Evolutionary conservation across 1,140 invertebrate species (phyloP).

Genomic region (Penaeus indicus): DNA sequence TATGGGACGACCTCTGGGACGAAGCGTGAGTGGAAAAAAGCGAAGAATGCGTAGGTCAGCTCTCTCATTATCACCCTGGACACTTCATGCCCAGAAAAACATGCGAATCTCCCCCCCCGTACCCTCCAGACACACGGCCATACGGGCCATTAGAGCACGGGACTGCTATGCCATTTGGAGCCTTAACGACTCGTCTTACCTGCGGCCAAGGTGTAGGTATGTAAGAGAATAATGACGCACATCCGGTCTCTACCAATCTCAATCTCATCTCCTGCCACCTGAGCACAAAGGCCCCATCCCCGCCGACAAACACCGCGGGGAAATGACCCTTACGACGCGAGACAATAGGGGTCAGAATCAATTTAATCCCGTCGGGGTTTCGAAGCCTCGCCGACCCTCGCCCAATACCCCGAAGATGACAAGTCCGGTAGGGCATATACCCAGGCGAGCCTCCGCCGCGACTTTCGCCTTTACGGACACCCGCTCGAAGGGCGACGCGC

Average conservation of each 20-base stretch:
- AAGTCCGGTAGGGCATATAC: slow-evolving; percentile 49
- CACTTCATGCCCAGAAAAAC: slow-evolving; percentile 41
- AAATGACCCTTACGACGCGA: slow-evolving; percentile 24
- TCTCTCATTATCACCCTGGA: slow-evolving; percentile 41
- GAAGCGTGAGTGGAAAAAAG: background rate
- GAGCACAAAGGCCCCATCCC: slow-evolving; percentile 47
- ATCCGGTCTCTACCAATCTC: slow-evolving; percentile 65
- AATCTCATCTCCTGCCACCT: slow-evolving; percentile 54
- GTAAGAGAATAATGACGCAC: slow-evolving; percentile 65
- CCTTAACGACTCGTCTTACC: slow-evolving; percentile 51
- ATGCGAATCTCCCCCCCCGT: slow-evolving; percentile 37
- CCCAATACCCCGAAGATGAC: slow-evolving; percentile 54
- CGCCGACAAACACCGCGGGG: background rate
- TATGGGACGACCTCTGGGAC: slow-evolving; percentile 1
- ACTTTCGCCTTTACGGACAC: slow-evolving; percentile 40
- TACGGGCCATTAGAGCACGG: background rate
- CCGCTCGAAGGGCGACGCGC: background rate
- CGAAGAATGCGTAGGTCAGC: slow-evolving; percentile 18
- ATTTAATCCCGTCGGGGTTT: background rate
- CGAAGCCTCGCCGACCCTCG: slow-evolving; percentile 8
- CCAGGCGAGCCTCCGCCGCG: background rate
- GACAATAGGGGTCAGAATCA: slow-evolving; percentile 36
- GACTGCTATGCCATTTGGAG: slow-evolving; percentile 23
- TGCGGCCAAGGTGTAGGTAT: slow-evolving; percentile 64
- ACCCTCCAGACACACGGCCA: no score